Percentiles rank a stretch among this genome's conserved stretches.
Evolutionary conservation across 2,113 vertebrate genomes (phyloP).

Genomic region (Pterocles orientalis): DNA sequence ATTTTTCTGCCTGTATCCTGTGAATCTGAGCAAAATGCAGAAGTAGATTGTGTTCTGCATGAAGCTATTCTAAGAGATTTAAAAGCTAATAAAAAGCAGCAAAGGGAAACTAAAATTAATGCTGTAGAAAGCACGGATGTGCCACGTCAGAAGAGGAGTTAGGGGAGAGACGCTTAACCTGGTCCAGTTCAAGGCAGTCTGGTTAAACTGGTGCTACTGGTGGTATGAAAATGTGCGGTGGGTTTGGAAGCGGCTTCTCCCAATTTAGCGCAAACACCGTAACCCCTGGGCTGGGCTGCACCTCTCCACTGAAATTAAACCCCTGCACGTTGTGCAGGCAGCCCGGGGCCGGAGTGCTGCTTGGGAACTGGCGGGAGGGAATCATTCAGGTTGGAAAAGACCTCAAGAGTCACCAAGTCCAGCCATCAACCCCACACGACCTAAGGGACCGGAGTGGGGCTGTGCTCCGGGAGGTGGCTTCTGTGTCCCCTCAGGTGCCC

Average conservation of each 20-base stretch:
- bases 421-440: too few relatives aligned
- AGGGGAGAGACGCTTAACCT: neutral
- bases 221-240: fast-evolving
- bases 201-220: neutral
- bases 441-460: too few relatives aligned
- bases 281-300: neutral
- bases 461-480: too few relatives aligned
- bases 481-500: too few relatives aligned
- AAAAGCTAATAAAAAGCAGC: slow-evolving; percentile 21
- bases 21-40: neutral
- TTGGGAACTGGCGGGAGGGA: fast-evolving
- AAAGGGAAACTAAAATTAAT: slow-evolving; percentile 41
- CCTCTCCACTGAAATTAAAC: fast-evolving
- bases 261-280: fast-evolving
- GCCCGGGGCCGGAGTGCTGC: fast-evolving
- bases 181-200: neutral
- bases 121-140: neutral
- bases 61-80: slow-evolving; percentile 15
- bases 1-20: neutral
- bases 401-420: too few relatives aligned
- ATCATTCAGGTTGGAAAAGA: too few relatives aligned
- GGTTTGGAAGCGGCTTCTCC: neutral
- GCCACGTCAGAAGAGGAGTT: neutral
- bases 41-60: neutral
- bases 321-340: fast-evolving